Evolutionary conservation across 2,113 vertebrate genomes (phyloP).

Genomic region (Neodontobutis hainanensis): DNA sequence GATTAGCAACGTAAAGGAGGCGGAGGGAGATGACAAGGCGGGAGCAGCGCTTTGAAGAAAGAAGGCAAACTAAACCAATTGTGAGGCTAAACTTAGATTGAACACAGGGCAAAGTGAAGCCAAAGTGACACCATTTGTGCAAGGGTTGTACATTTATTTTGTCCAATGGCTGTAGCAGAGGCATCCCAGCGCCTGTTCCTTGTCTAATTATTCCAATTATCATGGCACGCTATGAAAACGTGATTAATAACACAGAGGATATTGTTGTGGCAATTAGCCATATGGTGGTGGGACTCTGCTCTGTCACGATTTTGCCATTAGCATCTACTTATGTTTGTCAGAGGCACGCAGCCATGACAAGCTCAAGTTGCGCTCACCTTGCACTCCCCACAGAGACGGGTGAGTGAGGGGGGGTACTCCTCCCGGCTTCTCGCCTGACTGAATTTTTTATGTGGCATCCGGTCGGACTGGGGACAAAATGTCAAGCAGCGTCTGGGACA

Average conservation of each 20-base stretch:
- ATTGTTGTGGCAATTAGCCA: conserved; percentile 99
- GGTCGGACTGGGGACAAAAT: conserved; percentile 90
- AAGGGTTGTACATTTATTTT: conserved; percentile 70
- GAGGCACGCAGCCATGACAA: conserved; percentile 98
- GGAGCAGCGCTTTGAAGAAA: conserved; percentile 16
- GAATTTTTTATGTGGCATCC: conserved; percentile 93
- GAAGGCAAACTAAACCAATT: conserved; percentile 10
- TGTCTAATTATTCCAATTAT: conserved; percentile 99
- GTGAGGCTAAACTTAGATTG: conserved; percentile 11
- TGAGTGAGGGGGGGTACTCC: conserved; percentile 84
- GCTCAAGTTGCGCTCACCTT: conserved; percentile 98
- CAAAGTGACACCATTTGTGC: conserved; percentile 63
- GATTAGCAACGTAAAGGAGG: conserved; percentile 54
- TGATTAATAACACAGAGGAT: conserved; percentile 99
- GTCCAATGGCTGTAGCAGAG: conserved; percentile 73
- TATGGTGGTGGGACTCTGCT: conserved; percentile 99
- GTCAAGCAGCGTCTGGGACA: conserved; percentile 86
- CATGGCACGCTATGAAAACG: conserved; percentile 99
- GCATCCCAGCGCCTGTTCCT: conserved; percentile 85
- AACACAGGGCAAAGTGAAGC: conserved; percentile 6
- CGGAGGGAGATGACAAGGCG: conserved; percentile 17
- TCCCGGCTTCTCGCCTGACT: conserved; percentile 84
- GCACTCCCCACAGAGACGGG: conserved; percentile 85
- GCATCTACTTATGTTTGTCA: conserved; percentile 99
- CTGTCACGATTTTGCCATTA: conserved; percentile 99